phyloP scores from a whole-genome alignment of 1,140 invertebrate genomes.

The Eriosoma lanigerum region DNA sequence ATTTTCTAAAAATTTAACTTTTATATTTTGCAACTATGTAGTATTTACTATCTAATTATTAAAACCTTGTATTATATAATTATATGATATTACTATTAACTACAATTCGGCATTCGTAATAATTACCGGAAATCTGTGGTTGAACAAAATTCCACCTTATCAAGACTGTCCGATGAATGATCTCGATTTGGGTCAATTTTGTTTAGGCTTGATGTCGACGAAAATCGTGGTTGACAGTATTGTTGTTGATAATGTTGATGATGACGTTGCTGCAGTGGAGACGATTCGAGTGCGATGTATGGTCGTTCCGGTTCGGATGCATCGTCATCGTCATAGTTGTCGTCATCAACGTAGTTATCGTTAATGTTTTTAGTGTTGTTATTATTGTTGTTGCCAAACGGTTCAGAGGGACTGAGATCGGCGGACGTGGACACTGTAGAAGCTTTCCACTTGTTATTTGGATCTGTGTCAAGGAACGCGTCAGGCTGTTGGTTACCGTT shows the following conservation, averaged over 20 bases:
- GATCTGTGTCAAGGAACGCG: conserved; percentile 61
- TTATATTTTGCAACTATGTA: too few species aligned
- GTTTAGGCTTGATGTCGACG: conserved; percentile 1
- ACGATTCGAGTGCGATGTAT: background rate
- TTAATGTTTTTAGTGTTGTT: conserved; percentile 57
- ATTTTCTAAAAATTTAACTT: too few species aligned
- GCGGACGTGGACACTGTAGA: background rate
- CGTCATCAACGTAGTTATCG: background rate
- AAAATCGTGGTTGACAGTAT: conserved; percentile 55
- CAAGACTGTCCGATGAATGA: conserved; percentile 1
- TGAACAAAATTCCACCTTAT: conserved; percentile 24
- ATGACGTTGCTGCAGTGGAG: background rate
- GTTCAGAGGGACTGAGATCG: conserved; percentile 62
- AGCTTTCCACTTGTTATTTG: conserved; percentile 65
- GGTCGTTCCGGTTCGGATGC: background rate
- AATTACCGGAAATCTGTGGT: conserved; percentile 30
- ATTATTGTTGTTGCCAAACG: conserved; percentile 68
- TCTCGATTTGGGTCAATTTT: background rate
- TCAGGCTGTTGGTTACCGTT: conserved; percentile 59
- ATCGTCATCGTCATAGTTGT: background rate
- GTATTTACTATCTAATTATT: too few species aligned
- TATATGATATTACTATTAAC: too few species aligned
- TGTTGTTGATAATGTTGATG: background rate
- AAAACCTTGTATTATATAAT: too few species aligned
- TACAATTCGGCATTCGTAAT: background rate